phyloP scores from a whole-genome alignment of 2,888 invertebrate species.

The Zeuzera pyrina region DNA sequence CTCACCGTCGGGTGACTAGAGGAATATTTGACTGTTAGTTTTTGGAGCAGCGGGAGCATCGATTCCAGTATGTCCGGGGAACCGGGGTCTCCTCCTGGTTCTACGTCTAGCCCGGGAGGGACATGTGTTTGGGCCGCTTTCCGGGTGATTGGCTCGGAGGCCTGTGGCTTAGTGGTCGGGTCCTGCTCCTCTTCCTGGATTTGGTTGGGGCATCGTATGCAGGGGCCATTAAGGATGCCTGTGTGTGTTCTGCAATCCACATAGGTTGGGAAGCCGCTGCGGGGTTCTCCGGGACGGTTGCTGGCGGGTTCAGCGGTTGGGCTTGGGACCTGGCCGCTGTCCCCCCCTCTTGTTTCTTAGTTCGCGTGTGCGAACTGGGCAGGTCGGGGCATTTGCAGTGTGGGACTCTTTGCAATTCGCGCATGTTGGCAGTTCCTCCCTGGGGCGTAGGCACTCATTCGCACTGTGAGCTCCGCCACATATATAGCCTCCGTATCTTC shows the following conservation, averaged over 20 bases:
- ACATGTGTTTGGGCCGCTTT: background rate
- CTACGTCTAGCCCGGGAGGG: background rate
- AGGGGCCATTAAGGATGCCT: background rate
- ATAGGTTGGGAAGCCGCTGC: too few relatives aligned
- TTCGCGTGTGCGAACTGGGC: background rate
- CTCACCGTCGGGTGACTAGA: background rate
- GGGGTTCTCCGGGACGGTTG: background rate
- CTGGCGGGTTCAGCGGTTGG: background rate
- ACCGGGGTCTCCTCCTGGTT: background rate
- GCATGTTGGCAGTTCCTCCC: slow-evolving; percentile 1
- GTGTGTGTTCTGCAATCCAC: too few relatives aligned
- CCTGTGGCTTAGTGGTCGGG: too few relatives aligned
- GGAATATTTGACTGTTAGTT: too few relatives aligned
- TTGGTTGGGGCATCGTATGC: background rate
- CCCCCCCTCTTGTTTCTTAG: too few relatives aligned
- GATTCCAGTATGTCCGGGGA: background rate
- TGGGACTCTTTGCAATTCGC: background rate
- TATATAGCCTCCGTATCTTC: too few relatives aligned
- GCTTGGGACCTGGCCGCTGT: background rate
- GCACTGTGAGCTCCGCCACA: background rate
- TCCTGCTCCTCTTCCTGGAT: background rate
- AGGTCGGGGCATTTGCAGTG: background rate
- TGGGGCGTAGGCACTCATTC: background rate
- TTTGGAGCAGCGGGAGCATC: background rate
- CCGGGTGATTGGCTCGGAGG: too few relatives aligned